Evolutionary conservation across 30 jellyfish, hydroid and myxozoan species (phyloP).

Genomic region (Mastigias papua): DNA sequence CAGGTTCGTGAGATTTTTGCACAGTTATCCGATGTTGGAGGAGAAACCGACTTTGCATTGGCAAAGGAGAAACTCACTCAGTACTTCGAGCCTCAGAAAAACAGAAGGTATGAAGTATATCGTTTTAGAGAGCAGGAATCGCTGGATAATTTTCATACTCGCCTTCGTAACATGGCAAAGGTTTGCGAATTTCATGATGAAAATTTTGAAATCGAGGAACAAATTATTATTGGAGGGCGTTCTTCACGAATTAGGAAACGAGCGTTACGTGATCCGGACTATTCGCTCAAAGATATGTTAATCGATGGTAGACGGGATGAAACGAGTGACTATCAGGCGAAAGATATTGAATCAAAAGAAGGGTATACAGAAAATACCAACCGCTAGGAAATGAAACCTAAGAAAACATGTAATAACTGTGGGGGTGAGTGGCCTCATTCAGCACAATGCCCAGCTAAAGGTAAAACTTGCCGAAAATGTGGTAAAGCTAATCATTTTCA

Average conservation of each 20-base stretch:
- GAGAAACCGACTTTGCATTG: slow-evolving; percentile 4
- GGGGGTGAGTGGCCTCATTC: neutral
- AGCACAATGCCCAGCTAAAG: neutral
- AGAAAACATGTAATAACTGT: neutral
- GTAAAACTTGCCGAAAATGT: neutral
- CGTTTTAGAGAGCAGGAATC: slow-evolving; percentile 50
- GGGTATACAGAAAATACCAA: neutral
- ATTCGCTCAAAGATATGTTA: slow-evolving; percentile 41
- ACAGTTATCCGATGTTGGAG: slow-evolving; percentile 29
- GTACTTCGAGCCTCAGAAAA: slow-evolving; percentile 54
- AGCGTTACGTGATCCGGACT: slow-evolving; percentile 47
- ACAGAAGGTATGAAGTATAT: slow-evolving; percentile 50
- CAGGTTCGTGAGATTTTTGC: slow-evolving; percentile 43
- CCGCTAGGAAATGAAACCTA: neutral
- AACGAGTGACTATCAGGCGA: slow-evolving; percentile 21
- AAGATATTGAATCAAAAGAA: neutral
- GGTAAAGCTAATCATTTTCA: neutral
- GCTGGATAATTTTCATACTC: slow-evolving; percentile 50
- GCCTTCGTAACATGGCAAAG: slow-evolving; percentile 38
- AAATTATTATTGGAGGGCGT: slow-evolving; percentile 30
- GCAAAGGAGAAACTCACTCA: slow-evolving; percentile 26
- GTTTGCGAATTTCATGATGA: slow-evolving; percentile 41
- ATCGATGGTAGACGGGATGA: slow-evolving; percentile 56
- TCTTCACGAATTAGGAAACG: slow-evolving; percentile 41
- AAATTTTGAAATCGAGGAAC: slow-evolving; percentile 43